Conservation (phyloP, 2,113 vertebrate genomes). For the Bos indicus region DNA sequence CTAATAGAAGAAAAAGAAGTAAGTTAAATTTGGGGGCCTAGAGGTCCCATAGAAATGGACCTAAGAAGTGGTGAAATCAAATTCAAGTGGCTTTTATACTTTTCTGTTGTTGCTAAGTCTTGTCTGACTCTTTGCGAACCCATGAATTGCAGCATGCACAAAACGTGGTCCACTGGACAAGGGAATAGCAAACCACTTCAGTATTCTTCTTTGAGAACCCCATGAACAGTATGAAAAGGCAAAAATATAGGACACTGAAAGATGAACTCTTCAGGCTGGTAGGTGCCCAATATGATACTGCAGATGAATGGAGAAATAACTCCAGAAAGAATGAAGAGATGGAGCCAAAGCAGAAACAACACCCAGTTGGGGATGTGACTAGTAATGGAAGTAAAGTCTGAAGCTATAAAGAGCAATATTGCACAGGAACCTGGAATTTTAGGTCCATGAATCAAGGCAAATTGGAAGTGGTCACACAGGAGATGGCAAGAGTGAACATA, state of each 20-base stretch:
- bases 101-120: background rate
- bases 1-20: background rate
- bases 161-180: background rate
- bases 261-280: background rate
- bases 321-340: background rate
- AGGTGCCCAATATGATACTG: background rate
- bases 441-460: background rate
- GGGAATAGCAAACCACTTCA: background rate
- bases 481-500: background rate
- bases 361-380: background rate
- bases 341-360: background rate
- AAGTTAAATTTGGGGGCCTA: background rate
- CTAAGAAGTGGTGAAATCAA: background rate
- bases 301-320: background rate
- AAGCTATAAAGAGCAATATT: background rate
- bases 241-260: background rate
- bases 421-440: background rate
- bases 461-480: background rate
- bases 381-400: fast-evolving
- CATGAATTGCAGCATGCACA: background rate
- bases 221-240: background rate
- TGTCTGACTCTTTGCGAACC: fast-evolving
- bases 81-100: background rate
- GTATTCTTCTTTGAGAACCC: background rate
- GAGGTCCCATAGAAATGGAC: background rate